Conservation (phyloP, 2,888 invertebrate species). For the Schrankia costaestrigalis region DNA sequence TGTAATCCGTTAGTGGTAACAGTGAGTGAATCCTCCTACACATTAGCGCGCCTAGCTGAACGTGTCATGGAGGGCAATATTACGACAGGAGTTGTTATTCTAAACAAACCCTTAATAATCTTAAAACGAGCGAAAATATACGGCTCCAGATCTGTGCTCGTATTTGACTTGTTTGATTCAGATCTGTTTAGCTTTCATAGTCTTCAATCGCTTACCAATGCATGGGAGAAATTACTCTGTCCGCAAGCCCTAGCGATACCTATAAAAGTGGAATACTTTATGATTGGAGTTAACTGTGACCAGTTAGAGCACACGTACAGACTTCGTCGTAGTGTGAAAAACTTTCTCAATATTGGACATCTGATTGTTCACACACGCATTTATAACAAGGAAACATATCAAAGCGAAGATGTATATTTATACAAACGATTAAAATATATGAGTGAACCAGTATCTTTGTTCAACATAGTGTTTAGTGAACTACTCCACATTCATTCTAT, state of each 20-base stretch:
- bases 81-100: slow-evolving; percentile 9
- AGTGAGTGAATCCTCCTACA: slow-evolving; percentile 13
- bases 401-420: slow-evolving; percentile 17
- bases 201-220: slow-evolving; percentile 82
- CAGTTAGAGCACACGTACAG: slow-evolving; percentile 15
- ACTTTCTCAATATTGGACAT: slow-evolving; percentile 8
- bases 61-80: slow-evolving; percentile 14
- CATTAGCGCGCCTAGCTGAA: slow-evolving; percentile 14
- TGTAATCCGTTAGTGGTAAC: slow-evolving; percentile 55
- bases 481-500: slow-evolving; percentile 14
- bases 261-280: slow-evolving; percentile 19
- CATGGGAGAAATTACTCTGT: slow-evolving; percentile 63
- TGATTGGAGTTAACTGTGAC: slow-evolving; percentile 13
- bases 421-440: slow-evolving; percentile 21
- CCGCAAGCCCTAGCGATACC: slow-evolving; percentile 13
- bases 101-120: slow-evolving; percentile 9
- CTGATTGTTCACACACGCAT: slow-evolving; percentile 15
- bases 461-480: slow-evolving; percentile 24
- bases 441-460: slow-evolving; percentile 16
- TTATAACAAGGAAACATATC: slow-evolving; percentile 11
- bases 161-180: slow-evolving; percentile 18
- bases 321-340: slow-evolving; percentile 6
- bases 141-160: slow-evolving; percentile 10
- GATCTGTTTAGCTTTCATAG: slow-evolving; percentile 41
- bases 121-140: slow-evolving; percentile 11